Percentiles rank a stretch among this genome's conserved stretches.
Conservation (phyloP, 1,140 invertebrate species). For the Trichogramma pretiosum region DNA sequence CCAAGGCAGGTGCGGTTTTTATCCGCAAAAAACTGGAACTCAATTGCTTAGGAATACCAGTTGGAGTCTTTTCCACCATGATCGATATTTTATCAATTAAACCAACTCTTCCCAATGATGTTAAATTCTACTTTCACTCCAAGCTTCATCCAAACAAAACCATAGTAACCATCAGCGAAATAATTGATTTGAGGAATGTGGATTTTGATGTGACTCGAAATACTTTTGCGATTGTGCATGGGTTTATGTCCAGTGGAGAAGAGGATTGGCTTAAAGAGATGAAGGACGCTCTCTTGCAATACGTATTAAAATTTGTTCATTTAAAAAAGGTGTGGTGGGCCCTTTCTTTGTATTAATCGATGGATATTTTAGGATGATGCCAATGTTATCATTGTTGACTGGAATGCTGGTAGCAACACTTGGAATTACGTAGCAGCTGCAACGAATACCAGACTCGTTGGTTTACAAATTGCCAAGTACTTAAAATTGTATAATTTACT, state of each 20-base stretch:
- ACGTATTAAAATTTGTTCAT: neutral
- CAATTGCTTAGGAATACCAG: too few relatives aligned
- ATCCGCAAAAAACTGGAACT: too few relatives aligned
- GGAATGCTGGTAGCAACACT: slow-evolving; percentile 50
- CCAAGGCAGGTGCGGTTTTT: too few relatives aligned
- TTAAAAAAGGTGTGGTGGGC: neutral
- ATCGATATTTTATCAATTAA: too few relatives aligned
- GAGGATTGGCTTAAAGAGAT: neutral
- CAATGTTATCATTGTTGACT: slow-evolving; percentile 51
- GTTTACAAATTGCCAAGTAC: slow-evolving; percentile 46
- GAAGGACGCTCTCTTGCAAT: neutral
- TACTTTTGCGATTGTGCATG: neutral
- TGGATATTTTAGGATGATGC: slow-evolving; percentile 44
- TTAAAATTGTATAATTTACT: neutral
- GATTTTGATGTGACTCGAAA: neutral
- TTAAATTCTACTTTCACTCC: too few relatives aligned
- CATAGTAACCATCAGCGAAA: too few relatives aligned
- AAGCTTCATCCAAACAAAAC: too few relatives aligned
- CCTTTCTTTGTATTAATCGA: neutral
- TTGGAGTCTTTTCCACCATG: too few relatives aligned
- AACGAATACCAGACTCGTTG: slow-evolving; percentile 47
- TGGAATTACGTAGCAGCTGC: slow-evolving; percentile 54
- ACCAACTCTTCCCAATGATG: too few relatives aligned
- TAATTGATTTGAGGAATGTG: too few relatives aligned
- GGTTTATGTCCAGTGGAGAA: neutral